Evolutionary conservation across 2,888 invertebrate genomes (phyloP), one percentile per base, ranked within the genome.

Genomic region (Diogma glabrata): DNA sequence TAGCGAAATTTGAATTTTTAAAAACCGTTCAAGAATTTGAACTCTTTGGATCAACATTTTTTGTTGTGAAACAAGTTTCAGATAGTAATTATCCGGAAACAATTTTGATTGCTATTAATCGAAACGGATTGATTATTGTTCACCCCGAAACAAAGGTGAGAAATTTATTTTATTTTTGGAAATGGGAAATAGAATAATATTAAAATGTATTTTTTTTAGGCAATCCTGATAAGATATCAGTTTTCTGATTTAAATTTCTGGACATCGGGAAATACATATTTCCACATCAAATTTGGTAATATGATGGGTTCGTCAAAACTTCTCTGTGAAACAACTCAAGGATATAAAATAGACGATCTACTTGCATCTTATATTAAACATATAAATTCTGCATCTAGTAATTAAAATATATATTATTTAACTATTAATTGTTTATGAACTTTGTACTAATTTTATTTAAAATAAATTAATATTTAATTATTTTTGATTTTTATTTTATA

Each of bases 321-420:
- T 52, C 75, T 95, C 2, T 93, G 91, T 66, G 92, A 93, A 73
- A 95, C 94, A 4, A 82, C 86, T 0, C 75, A 92, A 61, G 95
- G 94, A 30, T 94, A 95, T 72, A 95, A 95, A 76, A 93, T 95
- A 87, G 94, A 95, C 66, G 94, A 95, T 67, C 77, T 96, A 50
- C 78, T 96, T 60, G 87, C 93, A 10, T 94, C 94, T 0, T 96
- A 96, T 66, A 91, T 79, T 30, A 76, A 76, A 54, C 75, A 79
- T 56, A 61, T 63, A 52, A 64, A 60, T 28, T 45, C 17, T 17
- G 26, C 24, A 46, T 26, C 24, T 7, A 9, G 9, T 7, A 26
- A 26, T 26, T 46, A 10, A 9, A 46, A 22, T 23, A 22, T 22
- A 12, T 45, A 22, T 2, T 46, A 12, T 43, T n/a, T 43, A 22